Evolutionary conservation across 1,140 invertebrate species (phyloP).

Genomic region (Chrysomallon squamiferum): DNA sequence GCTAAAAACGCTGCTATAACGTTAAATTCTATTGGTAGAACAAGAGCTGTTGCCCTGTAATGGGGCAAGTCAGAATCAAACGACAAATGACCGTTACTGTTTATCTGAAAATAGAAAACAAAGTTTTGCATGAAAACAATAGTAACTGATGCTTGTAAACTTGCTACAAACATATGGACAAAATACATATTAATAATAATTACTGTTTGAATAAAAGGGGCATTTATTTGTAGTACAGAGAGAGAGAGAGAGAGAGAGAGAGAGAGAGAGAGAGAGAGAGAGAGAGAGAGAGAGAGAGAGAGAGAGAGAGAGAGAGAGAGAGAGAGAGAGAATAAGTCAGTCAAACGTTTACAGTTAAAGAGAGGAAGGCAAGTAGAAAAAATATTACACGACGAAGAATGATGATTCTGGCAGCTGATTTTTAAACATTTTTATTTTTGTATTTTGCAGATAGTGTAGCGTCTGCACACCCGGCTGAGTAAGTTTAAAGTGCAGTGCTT

Average conservation of each 20-base stretch:
- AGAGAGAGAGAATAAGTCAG: neutral
- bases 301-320: neutral
- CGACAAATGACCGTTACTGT: conserved; percentile 89
- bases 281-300: conserved; percentile 2
- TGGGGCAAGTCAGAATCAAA: conserved; percentile 82
- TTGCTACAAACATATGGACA: neutral
- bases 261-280: neutral
- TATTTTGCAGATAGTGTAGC: too few species aligned
- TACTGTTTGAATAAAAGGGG: too few species aligned
- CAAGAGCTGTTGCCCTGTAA: conserved; percentile 26
- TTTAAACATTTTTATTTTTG: too few species aligned
- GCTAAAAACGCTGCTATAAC: conserved; percentile 89
- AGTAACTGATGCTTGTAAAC: neutral
- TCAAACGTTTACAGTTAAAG: neutral
- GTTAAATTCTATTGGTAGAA: conserved; percentile 87
- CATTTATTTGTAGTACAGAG: too few species aligned
- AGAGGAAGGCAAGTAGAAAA: neutral
- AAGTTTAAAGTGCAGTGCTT: too few species aligned
- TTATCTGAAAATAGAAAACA: conserved; percentile 72
- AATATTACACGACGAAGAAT: neutral
- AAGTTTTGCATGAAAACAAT: neutral
- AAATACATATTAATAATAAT: neutral
- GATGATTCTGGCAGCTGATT: too few species aligned
- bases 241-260: too few species aligned
- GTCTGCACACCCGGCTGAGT: too few species aligned